These are phyloP conservation scores for Busseola fusca DNA, from an alignment of 2,888 invertebrate species.

Conservation along the genomic window DNA sequence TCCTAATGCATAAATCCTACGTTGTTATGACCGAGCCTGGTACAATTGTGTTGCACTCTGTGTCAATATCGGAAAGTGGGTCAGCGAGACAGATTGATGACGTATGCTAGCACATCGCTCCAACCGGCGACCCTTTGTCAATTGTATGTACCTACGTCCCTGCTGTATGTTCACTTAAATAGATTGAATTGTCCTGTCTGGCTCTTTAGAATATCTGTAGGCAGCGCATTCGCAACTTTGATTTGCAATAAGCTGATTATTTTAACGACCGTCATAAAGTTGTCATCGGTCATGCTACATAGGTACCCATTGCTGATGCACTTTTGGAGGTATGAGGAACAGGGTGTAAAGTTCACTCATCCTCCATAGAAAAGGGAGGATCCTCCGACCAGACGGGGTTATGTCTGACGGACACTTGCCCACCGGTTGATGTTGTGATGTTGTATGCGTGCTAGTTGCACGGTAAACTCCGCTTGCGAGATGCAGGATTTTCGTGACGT, in stretches of 20 bases:
- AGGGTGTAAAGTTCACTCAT: too few relatives aligned
- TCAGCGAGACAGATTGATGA: constrained; percentile 63
- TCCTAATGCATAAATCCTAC: constrained; percentile 60
- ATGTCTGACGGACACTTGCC: too few relatives aligned
- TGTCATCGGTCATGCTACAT: not conserved
- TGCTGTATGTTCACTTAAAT: constrained; percentile 42
- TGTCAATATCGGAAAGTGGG: constrained; percentile 65
- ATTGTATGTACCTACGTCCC: constrained; percentile 38
- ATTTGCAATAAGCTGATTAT: constrained; percentile 14
- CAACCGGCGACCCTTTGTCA: constrained; percentile 57
- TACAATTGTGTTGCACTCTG: constrained; percentile 57
- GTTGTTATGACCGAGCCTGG: constrained; percentile 42
- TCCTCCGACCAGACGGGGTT: too few relatives aligned
- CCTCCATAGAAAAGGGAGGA: too few relatives aligned
- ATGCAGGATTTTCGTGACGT: too few relatives aligned
- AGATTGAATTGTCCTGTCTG: constrained; percentile 42
- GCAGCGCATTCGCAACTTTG: constrained; percentile 14
- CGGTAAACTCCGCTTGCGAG: too few relatives aligned
- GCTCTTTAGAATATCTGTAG: constrained; percentile 24
- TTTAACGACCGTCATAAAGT: not conserved
- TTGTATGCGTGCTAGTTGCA: too few relatives aligned
- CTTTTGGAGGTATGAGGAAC: too few relatives aligned
- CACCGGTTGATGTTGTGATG: too few relatives aligned
- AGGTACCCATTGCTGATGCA: not conserved
- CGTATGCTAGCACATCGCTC: constrained; percentile 54